Percentiles rank a stretch among this genome's conserved stretches.
Conservation (phyloP, 35 echinoderm and acorn worm genomes). For the Ophioderma brevispina region DNA sequence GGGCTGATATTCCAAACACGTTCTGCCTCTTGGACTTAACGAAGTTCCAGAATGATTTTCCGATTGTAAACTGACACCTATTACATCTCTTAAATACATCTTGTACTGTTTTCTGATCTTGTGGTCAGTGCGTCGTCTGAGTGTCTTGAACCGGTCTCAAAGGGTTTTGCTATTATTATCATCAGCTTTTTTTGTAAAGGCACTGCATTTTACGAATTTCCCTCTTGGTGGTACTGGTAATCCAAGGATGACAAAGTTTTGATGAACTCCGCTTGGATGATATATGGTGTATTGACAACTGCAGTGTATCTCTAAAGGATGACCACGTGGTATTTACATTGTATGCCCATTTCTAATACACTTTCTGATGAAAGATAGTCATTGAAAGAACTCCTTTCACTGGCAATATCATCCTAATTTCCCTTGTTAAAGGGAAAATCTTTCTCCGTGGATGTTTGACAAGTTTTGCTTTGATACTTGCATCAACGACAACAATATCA, state of each 20-base stretch:
- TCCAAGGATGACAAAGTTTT: constrained; percentile 19
- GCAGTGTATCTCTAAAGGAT: constrained; percentile 21
- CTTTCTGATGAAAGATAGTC: background rate
- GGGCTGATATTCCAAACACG: constrained; percentile 14
- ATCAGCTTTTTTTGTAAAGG: constrained; percentile 13
- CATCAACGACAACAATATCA: constrained; percentile 4
- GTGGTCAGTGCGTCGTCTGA: background rate
- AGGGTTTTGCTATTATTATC: background rate
- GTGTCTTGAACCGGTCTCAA: constrained; percentile 1
- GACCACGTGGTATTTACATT: constrained; percentile 1
- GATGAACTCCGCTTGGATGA: constrained; percentile 12
- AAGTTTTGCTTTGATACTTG: background rate
- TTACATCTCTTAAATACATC: constrained; percentile 9
- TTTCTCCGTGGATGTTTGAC: constrained; percentile 10
- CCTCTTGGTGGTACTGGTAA: background rate
- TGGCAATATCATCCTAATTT: background rate
- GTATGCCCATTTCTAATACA: background rate
- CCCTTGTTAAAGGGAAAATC: constrained; percentile 29
- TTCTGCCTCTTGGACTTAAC: constrained; percentile 26
- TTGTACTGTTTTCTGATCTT: constrained; percentile 12
- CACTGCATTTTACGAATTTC: background rate
- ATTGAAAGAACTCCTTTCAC: background rate
- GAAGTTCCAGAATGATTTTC: constrained; percentile 41
- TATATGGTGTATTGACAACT: constrained; percentile 4
- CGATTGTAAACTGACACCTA: constrained; percentile 9